phyloP scores from a whole-genome alignment of 2,888 invertebrate genomes.

The Ectemnius continuus region DNA sequence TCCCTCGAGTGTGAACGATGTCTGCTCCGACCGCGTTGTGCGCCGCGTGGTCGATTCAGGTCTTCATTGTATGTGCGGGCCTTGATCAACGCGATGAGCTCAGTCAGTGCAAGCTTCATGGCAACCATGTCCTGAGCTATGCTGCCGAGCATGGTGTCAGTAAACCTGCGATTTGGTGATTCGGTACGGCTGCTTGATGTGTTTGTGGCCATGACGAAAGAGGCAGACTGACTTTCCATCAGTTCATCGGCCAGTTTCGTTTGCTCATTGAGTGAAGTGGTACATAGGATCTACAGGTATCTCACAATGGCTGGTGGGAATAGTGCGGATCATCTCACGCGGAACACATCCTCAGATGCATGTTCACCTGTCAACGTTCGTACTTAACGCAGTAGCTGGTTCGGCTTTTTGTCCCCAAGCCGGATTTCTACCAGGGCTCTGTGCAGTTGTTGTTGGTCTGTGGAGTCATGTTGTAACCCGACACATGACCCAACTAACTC shows the following conservation, averaged over 20 bases:
- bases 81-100: too few relatives aligned
- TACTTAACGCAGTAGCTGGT: slow-evolving; percentile 50
- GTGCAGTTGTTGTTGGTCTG: slow-evolving; percentile 41
- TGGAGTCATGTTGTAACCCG: too few relatives aligned
- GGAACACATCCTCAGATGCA: slow-evolving; percentile 31
- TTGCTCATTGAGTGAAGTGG: slow-evolving; percentile 41
- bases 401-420: slow-evolving; percentile 48
- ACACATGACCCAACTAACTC: too few relatives aligned
- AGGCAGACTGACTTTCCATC: neutral
- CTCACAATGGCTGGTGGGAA: slow-evolving; percentile 23
- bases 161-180: neutral
- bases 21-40: too few relatives aligned
- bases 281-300: slow-evolving; percentile 7
- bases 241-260: slow-evolving; percentile 8
- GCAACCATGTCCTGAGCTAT: neutral
- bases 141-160: neutral
- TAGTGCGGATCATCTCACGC: slow-evolving; percentile 35
- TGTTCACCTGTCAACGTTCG: slow-evolving; percentile 35
- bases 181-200: neutral
- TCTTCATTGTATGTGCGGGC: too few relatives aligned
- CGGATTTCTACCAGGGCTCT: slow-evolving; percentile 42
- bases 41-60: neutral
- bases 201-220: neutral
- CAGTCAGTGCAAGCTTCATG: slow-evolving; percentile 1
- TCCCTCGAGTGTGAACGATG: neutral